phyloP scores from a whole-genome alignment of 1,140 invertebrate species.

The Nomia melanderi region DNA sequence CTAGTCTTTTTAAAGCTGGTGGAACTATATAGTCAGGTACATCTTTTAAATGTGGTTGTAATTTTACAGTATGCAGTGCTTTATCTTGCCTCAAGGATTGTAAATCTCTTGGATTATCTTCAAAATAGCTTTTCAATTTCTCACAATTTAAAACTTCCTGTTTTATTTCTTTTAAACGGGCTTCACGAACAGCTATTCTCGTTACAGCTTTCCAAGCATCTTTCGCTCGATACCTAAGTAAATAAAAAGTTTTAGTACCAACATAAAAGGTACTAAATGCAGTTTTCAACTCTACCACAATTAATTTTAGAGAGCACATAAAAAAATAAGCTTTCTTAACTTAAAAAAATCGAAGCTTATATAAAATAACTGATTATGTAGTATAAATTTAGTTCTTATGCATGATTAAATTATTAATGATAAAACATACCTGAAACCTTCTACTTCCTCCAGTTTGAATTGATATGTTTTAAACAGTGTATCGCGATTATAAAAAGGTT shows the following conservation, averaged over 20 bases:
- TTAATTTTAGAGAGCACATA: background rate
- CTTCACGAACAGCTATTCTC: slow-evolving; percentile 94
- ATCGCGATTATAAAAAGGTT: slow-evolving; percentile 82
- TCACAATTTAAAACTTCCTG: slow-evolving; percentile 95
- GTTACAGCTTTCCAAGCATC: slow-evolving; percentile 98
- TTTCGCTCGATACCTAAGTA: slow-evolving; percentile 88
- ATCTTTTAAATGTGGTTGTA: slow-evolving; percentile 93
- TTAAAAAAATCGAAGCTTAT: too few relatives aligned
- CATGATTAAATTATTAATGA: too few relatives aligned
- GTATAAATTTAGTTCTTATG: slow-evolving; percentile 1
- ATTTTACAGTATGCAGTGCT: slow-evolving; percentile 91
- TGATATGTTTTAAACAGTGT: slow-evolving; percentile 91
- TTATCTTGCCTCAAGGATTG: slow-evolving; percentile 95
- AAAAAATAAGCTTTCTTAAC: background rate
- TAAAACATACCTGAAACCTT: slow-evolving; percentile 91
- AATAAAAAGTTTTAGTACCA: background rate
- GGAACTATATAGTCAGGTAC: slow-evolving; percentile 97
- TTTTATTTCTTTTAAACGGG: slow-evolving; percentile 97
- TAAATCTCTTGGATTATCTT: slow-evolving; percentile 96
- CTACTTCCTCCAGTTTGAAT: slow-evolving; percentile 97
- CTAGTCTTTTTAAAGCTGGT: slow-evolving; percentile 85
- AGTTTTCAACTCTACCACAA: background rate
- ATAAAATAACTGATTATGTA: too few relatives aligned
- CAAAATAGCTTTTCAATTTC: slow-evolving; percentile 96
- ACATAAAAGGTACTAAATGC: background rate